Evolutionary conservation across 2,797 vertebrate species (phyloP).

Genomic region (Sciaenops ocellatus): DNA sequence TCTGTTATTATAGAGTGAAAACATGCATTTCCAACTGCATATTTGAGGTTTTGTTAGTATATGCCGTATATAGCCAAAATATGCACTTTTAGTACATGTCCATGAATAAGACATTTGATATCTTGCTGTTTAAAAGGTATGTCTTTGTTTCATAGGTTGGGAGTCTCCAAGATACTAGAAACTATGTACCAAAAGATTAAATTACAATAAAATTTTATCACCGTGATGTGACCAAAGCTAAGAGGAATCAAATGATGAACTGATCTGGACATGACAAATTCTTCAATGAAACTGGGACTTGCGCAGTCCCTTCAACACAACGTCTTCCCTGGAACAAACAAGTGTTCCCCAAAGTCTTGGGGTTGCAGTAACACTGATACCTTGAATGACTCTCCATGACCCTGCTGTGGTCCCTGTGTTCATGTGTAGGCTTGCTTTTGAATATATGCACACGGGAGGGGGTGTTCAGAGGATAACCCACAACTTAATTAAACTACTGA

Average conservation of each 20-base stretch:
- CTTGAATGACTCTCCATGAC: slow-evolving; percentile 60
- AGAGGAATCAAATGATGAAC: slow-evolving; percentile 1
- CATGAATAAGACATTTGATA: background rate
- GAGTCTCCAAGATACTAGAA: background rate
- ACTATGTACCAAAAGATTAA: background rate
- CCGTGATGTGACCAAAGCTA: background rate
- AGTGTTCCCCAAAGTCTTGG: slow-evolving; percentile 45
- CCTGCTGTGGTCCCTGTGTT: slow-evolving; percentile 61
- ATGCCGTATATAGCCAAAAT: background rate
- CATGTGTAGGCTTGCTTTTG: slow-evolving; percentile 52
- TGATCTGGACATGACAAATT: slow-evolving; percentile 21
- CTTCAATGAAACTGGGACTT: slow-evolving; percentile 25
- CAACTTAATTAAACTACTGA: slow-evolving; percentile 75
- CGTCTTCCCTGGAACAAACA: slow-evolving; percentile 58
- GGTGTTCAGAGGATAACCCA: slow-evolving; percentile 35
- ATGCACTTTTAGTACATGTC: background rate
- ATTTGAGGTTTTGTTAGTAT: slow-evolving; percentile 21
- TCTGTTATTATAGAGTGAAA: slow-evolving; percentile 4
- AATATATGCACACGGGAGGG: slow-evolving; percentile 58
- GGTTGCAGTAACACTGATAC: slow-evolving; percentile 59
- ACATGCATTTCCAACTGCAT: background rate
- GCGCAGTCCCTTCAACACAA: slow-evolving; percentile 11
- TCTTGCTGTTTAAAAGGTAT: background rate
- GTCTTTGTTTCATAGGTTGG: background rate
- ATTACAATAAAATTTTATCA: background rate